Evolutionary conservation across 2,113 vertebrate genomes (phyloP).

Genomic region (Phylloscopus trochilus): DNA sequence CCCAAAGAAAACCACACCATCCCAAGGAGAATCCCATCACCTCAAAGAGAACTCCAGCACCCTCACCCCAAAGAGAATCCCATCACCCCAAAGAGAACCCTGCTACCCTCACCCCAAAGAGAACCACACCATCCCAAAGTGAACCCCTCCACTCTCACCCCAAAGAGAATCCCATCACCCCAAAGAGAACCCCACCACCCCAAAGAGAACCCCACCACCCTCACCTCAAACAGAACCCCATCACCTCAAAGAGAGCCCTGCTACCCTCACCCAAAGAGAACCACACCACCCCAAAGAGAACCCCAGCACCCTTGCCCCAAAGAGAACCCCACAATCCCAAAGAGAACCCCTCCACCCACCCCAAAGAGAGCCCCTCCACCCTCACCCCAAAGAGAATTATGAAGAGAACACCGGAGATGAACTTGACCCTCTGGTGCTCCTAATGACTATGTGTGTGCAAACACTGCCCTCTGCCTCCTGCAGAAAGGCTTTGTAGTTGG

Average conservation of each 20-base stretch:
- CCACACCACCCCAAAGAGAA: too few species aligned
- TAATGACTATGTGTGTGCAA: neutral
- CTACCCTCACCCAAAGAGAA: neutral
- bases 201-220: too few species aligned
- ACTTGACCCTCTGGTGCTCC: accelerated
- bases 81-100: too few species aligned
- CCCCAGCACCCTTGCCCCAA: too few species aligned
- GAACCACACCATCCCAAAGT: neutral
- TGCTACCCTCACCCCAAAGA: neutral
- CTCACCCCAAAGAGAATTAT: neutral
- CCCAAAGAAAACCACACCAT: neutral
- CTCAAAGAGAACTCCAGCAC: neutral
- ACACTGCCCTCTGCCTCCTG: conserved; percentile 67
- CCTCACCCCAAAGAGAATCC: too few species aligned
- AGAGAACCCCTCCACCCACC: too few species aligned
- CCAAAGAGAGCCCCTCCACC: neutral
- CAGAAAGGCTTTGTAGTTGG: neutral
- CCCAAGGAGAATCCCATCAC: too few species aligned
- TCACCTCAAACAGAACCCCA: neutral
- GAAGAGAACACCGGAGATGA: neutral
- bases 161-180: too few species aligned
- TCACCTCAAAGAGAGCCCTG: too few species aligned
- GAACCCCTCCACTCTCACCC: neutral
- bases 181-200: neutral
- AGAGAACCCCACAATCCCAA: neutral